A percentile compares a stretch with the other conserved stretches of the same genome.
These are phyloP conservation scores for Wiebesia pumilae DNA, from an alignment of 1,140 invertebrate genomes.

Conservation along the genomic window DNA sequence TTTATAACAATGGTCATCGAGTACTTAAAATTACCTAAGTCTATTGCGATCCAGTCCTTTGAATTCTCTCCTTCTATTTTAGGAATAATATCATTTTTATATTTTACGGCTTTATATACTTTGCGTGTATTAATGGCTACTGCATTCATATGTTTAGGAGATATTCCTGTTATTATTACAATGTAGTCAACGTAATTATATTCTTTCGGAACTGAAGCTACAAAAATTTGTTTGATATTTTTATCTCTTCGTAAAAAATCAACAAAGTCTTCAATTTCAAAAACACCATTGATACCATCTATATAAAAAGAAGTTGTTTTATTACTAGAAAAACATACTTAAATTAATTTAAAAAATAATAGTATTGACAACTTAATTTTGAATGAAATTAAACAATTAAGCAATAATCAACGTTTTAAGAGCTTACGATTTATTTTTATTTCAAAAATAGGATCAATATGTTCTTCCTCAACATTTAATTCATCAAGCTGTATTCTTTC, in stretches of 20 bases:
- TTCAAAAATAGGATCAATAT: conserved; percentile 69
- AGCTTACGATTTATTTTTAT: conserved; percentile 76
- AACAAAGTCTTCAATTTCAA: conserved; percentile 90
- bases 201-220: conserved; percentile 83
- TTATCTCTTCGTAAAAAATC: conserved; percentile 82
- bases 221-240: conserved; percentile 88
- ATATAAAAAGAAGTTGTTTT: conserved; percentile 58
- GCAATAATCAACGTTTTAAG: neutral
- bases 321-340: conserved; percentile 37
- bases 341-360: neutral
- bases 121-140: conserved; percentile 85
- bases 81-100: conserved; percentile 80
- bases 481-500: conserved; percentile 70
- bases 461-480: conserved; percentile 63
- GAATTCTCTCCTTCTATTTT: conserved; percentile 85
- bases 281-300: conserved; percentile 88
- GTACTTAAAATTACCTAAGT: conserved; percentile 81
- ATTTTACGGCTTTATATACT: conserved; percentile 85
- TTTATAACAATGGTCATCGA: conserved; percentile 2
- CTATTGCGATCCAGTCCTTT: conserved; percentile 90
- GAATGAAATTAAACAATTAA: neutral
- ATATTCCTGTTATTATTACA: conserved; percentile 85
- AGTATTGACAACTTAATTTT: neutral
- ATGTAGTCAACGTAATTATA: conserved; percentile 89
- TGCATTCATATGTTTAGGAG: conserved; percentile 84